phyloP scores from a whole-genome alignment of 1,140 invertebrate genomes.

The Drosophila melanogaster region DNA sequence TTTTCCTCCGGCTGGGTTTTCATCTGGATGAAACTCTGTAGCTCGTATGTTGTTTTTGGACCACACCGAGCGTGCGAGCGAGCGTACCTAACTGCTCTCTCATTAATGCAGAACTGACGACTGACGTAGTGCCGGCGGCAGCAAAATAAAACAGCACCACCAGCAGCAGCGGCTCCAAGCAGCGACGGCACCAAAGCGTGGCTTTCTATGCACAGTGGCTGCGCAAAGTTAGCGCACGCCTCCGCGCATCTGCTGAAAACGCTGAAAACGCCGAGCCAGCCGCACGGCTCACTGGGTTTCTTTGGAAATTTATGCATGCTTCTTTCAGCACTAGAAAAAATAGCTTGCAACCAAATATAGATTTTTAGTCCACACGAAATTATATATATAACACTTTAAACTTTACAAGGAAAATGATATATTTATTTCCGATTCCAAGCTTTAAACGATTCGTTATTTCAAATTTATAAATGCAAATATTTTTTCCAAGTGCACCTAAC shows the following conservation, averaged over 20 bases:
- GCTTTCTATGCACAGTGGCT: slow-evolving; percentile 76
- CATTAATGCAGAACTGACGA: slow-evolving; percentile 83
- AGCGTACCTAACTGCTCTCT: slow-evolving; percentile 78
- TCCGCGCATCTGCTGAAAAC: slow-evolving; percentile 6
- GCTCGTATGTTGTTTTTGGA: slow-evolving; percentile 31
- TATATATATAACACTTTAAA: too few species aligned
- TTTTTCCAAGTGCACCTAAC: slow-evolving; percentile 9
- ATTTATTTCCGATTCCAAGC: too few species aligned
- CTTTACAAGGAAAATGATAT: too few species aligned
- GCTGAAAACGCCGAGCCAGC: slow-evolving; percentile 14
- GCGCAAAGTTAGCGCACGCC: slow-evolving; percentile 59
- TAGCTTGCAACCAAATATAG: neutral
- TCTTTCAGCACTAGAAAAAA: slow-evolving; percentile 1
- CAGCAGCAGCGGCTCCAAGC: slow-evolving; percentile 27
- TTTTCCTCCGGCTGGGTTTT: slow-evolving; percentile 40
- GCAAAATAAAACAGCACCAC: slow-evolving; percentile 11
- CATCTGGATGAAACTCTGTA: slow-evolving; percentile 37
- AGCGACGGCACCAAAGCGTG: slow-evolving; percentile 63
- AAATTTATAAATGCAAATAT: neutral
- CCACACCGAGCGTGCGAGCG: slow-evolving; percentile 75
- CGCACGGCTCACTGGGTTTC: slow-evolving; percentile 39
- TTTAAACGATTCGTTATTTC: neutral
- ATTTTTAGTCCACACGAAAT: neutral
- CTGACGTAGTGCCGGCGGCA: slow-evolving; percentile 53
- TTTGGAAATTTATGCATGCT: slow-evolving; percentile 48